A percentile compares a stretch with the other conserved stretches of the same genome.
phyloP scores from a whole-genome alignment of 2,113 vertebrate species.

The Miniopterus natalensis region DNA sequence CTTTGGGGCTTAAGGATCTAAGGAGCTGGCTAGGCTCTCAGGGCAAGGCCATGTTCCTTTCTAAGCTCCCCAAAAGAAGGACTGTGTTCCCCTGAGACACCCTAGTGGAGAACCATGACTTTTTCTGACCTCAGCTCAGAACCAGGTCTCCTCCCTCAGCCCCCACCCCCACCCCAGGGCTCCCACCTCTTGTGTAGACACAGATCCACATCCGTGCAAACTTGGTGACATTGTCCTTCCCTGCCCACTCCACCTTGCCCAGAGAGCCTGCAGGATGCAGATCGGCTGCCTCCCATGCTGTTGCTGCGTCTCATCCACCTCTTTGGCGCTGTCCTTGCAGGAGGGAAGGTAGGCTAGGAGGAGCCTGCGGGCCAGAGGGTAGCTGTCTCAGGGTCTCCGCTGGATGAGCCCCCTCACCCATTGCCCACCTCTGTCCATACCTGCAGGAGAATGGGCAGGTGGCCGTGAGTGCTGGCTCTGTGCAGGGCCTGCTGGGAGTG shows the following conservation, averaged over 20 bases:
- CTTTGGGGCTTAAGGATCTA: neutral
- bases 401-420: neutral
- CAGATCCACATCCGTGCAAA: neutral
- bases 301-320: conserved; percentile 93
- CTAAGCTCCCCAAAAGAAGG: neutral
- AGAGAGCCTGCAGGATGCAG: conserved; percentile 90
- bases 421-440: neutral
- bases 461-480: conserved; percentile 88
- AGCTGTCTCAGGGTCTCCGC: neutral
- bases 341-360: conserved; percentile 90
- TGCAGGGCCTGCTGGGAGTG: conserved; percentile 92
- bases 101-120: neutral
- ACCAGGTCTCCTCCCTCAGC: neutral
- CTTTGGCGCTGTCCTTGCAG: conserved; percentile 93
- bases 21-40: neutral
- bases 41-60: neutral
- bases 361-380: neutral
- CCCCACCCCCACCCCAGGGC: neutral
- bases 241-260: neutral
- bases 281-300: conserved; percentile 88
- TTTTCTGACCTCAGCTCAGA: neutral
- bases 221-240: neutral
- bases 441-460: conserved; percentile 93
- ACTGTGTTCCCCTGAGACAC: neutral
- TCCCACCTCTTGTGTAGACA: neutral